Base-by-base conservation (phyloP, 2,113 vertebrate genomes). In the Larimichthys crocea region DNA sequence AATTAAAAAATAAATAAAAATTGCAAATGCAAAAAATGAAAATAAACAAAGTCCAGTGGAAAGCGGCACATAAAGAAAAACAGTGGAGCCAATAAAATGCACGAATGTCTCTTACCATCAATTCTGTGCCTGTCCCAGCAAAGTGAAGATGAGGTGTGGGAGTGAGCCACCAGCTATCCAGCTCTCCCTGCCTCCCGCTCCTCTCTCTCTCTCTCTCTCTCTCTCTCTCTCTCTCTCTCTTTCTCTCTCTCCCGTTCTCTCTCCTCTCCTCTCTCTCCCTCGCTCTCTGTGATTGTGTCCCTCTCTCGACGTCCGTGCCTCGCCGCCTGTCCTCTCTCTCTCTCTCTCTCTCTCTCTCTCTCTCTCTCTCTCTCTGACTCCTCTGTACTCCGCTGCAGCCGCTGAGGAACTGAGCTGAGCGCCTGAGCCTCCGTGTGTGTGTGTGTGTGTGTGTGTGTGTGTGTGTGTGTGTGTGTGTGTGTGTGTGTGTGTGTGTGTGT, bases 61-160 rank as follows among this genome's bases (percentile, higher is more conserved):
- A 86, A 57, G 42, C 19, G 10, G 10, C 26, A 55, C 9, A 17
- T 52, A 84, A 76, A 71, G 48, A 35, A 76, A 24, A 74, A 82
- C 15, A 74, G 26, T 22, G 0, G 52, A 84, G 71, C 35, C 68
- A 69, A 61, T 61, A 70, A 80, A 78, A 84, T 22, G 72, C 76
- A 80, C 29, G 61, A 82, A 69, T 66, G 70, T 90, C 83, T 92
- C 94, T 95, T 94, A 95, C 94, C 94, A 94, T 94, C 86, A 92
- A 94, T 86, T 94, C 89, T 91, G 88, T 92, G 82, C 85, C 75
- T 87, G 91, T 95, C 92, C 94, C 93, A 91, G 89, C 91, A 93
- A 93, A 93, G 92, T 96, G 95, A 95, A 96, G 94, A 96, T 94
- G 95, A 97, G 96, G 96, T 96, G 96, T 95, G 90, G 87, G 84